These are phyloP conservation scores for Callionymus lyra DNA, from an alignment of 2,113 vertebrate genomes.

Conservation along the genomic window DNA sequence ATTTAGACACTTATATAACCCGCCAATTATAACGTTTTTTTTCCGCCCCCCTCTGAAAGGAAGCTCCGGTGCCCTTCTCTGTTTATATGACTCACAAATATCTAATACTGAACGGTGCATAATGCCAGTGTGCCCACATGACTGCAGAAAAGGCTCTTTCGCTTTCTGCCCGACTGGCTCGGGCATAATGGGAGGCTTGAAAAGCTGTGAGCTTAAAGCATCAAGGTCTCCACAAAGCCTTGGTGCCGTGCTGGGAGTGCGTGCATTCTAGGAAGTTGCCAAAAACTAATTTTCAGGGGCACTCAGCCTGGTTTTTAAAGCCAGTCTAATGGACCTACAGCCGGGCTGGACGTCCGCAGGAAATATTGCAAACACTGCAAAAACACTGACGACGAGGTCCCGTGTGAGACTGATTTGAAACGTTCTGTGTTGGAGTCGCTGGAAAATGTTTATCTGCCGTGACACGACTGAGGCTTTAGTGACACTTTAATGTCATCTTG, in stretches of 20 bases:
- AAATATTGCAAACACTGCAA: conserved; percentile 9
- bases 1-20: conserved; percentile 74
- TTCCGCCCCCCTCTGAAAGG: conserved; percentile 28
- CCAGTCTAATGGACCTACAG: conserved; percentile 42
- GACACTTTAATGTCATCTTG: too few relatives aligned
- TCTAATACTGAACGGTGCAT: conserved; percentile 66
- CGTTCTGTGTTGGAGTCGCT: too few relatives aligned
- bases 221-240: conserved; percentile 64
- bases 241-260: conserved; percentile 49
- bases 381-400: too few relatives aligned
- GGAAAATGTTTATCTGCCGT: too few relatives aligned
- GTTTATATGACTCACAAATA: conserved; percentile 73
- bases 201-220: conserved; percentile 62
- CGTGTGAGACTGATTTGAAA: too few relatives aligned
- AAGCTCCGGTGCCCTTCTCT: conserved; percentile 59
- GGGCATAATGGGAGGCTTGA: conserved; percentile 64
- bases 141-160: conserved; percentile 64
- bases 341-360: conserved; percentile 23
- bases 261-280: conserved; percentile 58
- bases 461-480: too few relatives aligned
- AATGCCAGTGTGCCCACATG: conserved; percentile 65
- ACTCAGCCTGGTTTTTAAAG: conserved; percentile 57
- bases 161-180: conserved; percentile 69
- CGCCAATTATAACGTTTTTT: conserved; percentile 68
- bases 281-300: conserved; percentile 67